Evolutionary conservation across 53 echinoderm and acorn worm species (phyloP), one percentile per base, ranked within the genome.

Genomic region (Holothuria leucospilota): DNA sequence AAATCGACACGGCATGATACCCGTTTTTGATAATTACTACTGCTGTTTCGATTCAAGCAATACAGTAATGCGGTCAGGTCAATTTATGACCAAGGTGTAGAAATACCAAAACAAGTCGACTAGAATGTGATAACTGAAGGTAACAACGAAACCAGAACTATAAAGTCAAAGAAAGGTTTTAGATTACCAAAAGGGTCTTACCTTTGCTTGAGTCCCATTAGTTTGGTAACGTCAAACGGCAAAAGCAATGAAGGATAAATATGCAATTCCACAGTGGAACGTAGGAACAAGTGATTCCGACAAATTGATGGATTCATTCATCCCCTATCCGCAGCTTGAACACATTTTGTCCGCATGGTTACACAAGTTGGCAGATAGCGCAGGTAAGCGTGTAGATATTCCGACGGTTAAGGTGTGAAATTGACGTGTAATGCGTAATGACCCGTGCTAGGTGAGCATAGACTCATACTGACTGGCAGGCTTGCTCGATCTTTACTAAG

Each of bases 371-470:
- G 75, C 26, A 75, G n/a, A 21, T 13, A 42, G 39, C 15, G 52
- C 25, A 23, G 49, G 75, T 27, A 75, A 75, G 49, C 75, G n/a
- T 75, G 75, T 75, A 42, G 75, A 30, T 49, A 27, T n/a, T 49
- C 27, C 75, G 52, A 75, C 75, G 52, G 75, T 52, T 75, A 49
- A 75, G 75, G 75, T 75, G 75, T 75, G 75, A 75, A 75, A 49
- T 75, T 75, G 75, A 75, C 52, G 75, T 75, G 75, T 49, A 26
- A 42, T 23, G 51, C 52, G 20, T 75, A 75, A 75, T 75, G 75
- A 75, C 75, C 49, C 75, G 75, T 53, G 52, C 51, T 74, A 20
- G 74, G 49, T 46, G 46, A 0, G 18, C 75, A 75, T 28, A 75
- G 51, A 42, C n/a, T 51, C 75, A 75, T 75, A 49, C 75, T 75